A percentile compares a stretch with the other conserved stretches of the same genome.
Conservation (phyloP, 2,888 invertebrate genomes). For the Sialis fuliginosa region DNA sequence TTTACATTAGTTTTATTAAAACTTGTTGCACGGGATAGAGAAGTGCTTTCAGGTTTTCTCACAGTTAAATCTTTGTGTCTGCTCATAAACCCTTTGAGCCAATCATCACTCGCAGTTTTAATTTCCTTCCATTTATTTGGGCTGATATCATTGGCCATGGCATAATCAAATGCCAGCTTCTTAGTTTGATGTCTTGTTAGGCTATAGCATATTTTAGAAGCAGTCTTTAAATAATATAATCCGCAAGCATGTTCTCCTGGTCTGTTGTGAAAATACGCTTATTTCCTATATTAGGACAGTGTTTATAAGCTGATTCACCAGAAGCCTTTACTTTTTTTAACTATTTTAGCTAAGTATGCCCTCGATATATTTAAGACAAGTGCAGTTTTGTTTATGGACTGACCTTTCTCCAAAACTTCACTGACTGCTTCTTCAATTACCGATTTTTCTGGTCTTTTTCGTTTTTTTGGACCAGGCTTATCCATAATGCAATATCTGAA, state of each 20-base stretch:
- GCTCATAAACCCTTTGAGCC: constrained; percentile 7
- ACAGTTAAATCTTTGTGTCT: background rate
- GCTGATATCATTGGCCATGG: constrained; percentile 7
- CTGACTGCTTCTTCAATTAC: no score
- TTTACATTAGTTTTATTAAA: constrained; percentile 8
- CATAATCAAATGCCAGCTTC: constrained; percentile 10
- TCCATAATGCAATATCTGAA: no score
- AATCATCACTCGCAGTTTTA: constrained; percentile 9
- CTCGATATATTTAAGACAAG: no score
- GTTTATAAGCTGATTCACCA: no score
- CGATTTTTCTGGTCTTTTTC: no score
- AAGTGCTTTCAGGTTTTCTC: constrained; percentile 9
- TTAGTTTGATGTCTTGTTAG: constrained; percentile 9
- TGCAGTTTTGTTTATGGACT: no score
- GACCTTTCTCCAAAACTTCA: no score
- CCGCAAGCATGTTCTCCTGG: constrained; percentile 9
- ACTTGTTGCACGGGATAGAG: constrained; percentile 9
- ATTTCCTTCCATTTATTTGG: constrained; percentile 8
- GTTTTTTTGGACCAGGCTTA: no score
- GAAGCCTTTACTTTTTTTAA: no score
- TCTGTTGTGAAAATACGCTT: constrained; percentile 10
- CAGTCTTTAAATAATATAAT: constrained; percentile 9
- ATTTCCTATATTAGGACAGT: background rate
- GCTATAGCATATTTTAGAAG: constrained; percentile 11
- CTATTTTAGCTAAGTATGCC: no score